These are phyloP conservation scores for Bombus consobrinus DNA, from an alignment of 1,140 invertebrate species.

Conservation along the genomic window DNA sequence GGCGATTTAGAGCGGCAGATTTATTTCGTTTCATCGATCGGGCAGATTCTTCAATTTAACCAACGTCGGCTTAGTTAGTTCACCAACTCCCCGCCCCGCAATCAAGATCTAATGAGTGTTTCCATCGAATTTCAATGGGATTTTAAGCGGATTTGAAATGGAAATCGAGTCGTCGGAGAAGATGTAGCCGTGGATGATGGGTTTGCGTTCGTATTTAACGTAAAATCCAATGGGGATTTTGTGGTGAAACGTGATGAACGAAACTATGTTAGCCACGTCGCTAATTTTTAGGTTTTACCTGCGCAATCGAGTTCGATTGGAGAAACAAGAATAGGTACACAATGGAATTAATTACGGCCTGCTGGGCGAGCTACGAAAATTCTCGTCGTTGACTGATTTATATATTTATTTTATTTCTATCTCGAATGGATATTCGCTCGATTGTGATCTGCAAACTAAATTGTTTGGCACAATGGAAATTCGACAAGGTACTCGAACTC, in stretches of 20 bases:
- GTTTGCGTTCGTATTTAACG: conserved; percentile 28
- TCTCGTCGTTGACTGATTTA: no score
- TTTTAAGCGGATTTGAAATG: conserved; percentile 49
- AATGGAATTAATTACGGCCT: not conserved
- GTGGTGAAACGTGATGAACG: not conserved
- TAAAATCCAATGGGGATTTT: not conserved
- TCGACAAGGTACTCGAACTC: no score
- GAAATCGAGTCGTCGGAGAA: conserved; percentile 13
- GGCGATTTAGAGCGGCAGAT: not conserved
- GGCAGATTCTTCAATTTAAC: not conserved
- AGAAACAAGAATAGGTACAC: not conserved
- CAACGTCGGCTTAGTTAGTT: not conserved
- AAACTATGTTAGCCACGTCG: not conserved
- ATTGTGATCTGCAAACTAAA: not conserved
- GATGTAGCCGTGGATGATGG: not conserved
- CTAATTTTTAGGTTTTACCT: not conserved
- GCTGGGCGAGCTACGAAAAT: not conserved
- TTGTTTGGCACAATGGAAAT: not conserved
- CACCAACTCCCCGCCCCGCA: not conserved
- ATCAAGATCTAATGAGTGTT: conserved; percentile 36
- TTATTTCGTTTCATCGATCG: not conserved
- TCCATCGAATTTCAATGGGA: conserved; percentile 38
- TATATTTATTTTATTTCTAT: not conserved
- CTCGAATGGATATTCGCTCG: not conserved
- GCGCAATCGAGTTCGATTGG: not conserved